phyloP scores from a whole-genome alignment of 2,888 invertebrate species.

The Chymomyza fuscimana region DNA sequence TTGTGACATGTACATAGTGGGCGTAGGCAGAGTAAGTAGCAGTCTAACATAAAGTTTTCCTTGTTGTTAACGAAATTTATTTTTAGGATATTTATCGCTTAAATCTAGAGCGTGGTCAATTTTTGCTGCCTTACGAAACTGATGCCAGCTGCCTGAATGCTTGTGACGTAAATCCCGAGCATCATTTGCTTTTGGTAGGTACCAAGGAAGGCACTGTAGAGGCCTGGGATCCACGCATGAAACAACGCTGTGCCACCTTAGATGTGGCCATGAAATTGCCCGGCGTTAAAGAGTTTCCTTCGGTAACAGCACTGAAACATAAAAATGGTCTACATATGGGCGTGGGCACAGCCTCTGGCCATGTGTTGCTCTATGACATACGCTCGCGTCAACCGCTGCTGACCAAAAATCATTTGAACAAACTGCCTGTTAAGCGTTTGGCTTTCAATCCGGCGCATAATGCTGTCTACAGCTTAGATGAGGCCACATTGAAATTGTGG shows the following conservation, averaged over 20 bases:
- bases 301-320: conserved; percentile 88
- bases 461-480: conserved; percentile 93
- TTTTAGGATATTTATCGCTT: conserved; percentile 94
- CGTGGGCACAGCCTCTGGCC: conserved; percentile 96
- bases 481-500: conserved; percentile 94
- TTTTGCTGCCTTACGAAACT: conserved; percentile 90
- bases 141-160: conserved; percentile 89
- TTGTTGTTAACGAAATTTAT: no score
- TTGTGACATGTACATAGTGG: conserved; percentile 95
- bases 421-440: conserved; percentile 92
- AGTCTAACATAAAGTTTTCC: no score
- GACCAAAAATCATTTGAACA: conserved; percentile 97
- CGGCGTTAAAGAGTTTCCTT: conserved; percentile 80
- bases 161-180: conserved; percentile 91
- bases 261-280: conserved; percentile 89
- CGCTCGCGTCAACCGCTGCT: conserved; percentile 92
- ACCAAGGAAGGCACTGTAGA: conserved; percentile 95
- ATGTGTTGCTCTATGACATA: conserved; percentile 96
- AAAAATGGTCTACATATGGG: conserved; percentile 89
- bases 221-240: conserved; percentile 96
- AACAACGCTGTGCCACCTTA: conserved; percentile 87
- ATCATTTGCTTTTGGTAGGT: conserved; percentile 92
- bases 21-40: conserved; percentile 86
- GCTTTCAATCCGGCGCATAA: conserved; percentile 91
- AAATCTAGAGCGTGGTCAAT: conserved; percentile 97